Evolutionary conservation across 2,113 vertebrate species (phyloP), one percentile per base, ranked within the genome.

Genomic region (Tyrannus savana): DNA sequence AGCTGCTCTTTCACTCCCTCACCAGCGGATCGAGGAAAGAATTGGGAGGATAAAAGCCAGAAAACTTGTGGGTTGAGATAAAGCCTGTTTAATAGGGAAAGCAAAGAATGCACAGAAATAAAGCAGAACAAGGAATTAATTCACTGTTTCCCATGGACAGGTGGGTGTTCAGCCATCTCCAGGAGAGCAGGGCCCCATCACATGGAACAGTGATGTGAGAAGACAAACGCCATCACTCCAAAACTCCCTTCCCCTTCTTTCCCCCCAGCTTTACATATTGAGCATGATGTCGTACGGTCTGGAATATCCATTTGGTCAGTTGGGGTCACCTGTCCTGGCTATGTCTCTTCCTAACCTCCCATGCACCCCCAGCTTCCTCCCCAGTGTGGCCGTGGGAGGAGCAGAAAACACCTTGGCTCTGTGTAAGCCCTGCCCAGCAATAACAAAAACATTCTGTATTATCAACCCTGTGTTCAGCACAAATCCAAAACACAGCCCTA

Each of bases 1-100:
- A 67, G 69, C 46, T 1, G 0, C 37, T 59, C 1, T 0, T 9
- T 49, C 49, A 33, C 14, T 59, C 18, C 44, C 59, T 2, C 37
- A 59, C 18, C 27, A 6, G 37, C 0, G 1, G 77, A 24, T 4
- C 0, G 0, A 19, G 25, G 37, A 24, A 37, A 50, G 14, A 67
- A 44, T 19, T 14, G 10, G 37, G 8, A 39, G 33, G 28, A 28
- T n/a, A 19, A 74, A 59, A 22, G 15, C 52, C 52, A 37, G 76
- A 66, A 50, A 58, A 24, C 37, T 50, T 44, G 1, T 28, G 35
- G 18, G 22, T 15, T 42, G 67, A 64, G 42, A 46, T 33, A 28
- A 87, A 28, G 19, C 15, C 18, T 33, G 21, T 58, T 49, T 37
- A 50, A 37, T 2, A 10, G 42, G 35, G 25, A 33, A 28, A 66